A percentile compares a stretch with the other conserved stretches of the same genome.
phyloP scores from a whole-genome alignment of 1,140 invertebrate genomes.

The Danaus plexippus region DNA sequence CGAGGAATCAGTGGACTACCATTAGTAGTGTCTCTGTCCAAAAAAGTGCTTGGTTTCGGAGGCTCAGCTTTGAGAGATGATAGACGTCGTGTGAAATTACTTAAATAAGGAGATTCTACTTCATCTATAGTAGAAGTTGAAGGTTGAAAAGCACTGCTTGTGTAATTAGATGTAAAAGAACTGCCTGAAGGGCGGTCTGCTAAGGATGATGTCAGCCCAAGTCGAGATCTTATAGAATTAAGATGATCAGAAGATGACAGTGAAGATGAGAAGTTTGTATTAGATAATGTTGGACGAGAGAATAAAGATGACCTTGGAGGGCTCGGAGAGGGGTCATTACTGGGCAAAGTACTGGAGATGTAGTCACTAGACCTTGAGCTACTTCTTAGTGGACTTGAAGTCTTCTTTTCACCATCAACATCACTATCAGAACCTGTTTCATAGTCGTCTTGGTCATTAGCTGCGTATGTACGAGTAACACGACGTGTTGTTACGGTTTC shows the following conservation, averaged over 20 bases:
- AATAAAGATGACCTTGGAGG: constrained; percentile 55
- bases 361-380: constrained; percentile 62
- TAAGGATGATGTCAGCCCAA: constrained; percentile 57
- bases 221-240: constrained; percentile 70
- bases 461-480: constrained; percentile 58
- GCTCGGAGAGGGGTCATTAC: constrained; percentile 37
- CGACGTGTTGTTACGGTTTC: constrained; percentile 64
- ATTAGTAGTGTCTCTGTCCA: constrained; percentile 57
- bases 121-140: constrained; percentile 54
- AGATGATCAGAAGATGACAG: constrained; percentile 65
- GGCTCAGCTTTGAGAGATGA: constrained; percentile 71
- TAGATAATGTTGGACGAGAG: constrained; percentile 48
- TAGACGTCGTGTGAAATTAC: constrained; percentile 76
- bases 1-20: constrained; percentile 47
- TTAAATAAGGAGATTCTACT: constrained; percentile 77
- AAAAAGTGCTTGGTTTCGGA: constrained; percentile 37
- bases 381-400: constrained; percentile 49
- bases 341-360: constrained; percentile 56
- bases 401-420: constrained; percentile 57
- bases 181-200: constrained; percentile 43
- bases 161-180: constrained; percentile 42
- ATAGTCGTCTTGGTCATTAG: constrained; percentile 71
- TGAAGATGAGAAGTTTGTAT: constrained; percentile 42
- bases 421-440: constrained; percentile 75
- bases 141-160: constrained; percentile 50